These are phyloP conservation scores for Calephelis nemesis DNA, from an alignment of 1,140 invertebrate genomes.

Conservation along the genomic window DNA sequence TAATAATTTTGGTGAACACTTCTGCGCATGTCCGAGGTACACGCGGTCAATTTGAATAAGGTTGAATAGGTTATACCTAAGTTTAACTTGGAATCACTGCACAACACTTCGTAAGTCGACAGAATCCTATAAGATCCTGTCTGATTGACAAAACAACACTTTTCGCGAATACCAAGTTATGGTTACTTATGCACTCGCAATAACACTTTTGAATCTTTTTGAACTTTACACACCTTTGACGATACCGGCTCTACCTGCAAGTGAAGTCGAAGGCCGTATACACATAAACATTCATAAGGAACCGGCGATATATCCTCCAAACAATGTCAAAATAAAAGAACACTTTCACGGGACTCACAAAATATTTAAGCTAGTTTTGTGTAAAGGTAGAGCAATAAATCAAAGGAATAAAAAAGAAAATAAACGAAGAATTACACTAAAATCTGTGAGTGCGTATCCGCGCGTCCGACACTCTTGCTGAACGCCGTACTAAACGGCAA, in stretches of 20 bases:
- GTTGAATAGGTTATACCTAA: slow-evolving; percentile 68
- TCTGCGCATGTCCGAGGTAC: slow-evolving; percentile 72
- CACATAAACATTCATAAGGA: slow-evolving; percentile 72
- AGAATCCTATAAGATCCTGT: slow-evolving; percentile 58
- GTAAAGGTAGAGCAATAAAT: slow-evolving; percentile 56
- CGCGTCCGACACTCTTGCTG: slow-evolving; percentile 75
- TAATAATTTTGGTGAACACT: slow-evolving; percentile 59
- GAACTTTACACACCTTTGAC: slow-evolving; percentile 47
- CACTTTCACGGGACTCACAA: slow-evolving; percentile 51
- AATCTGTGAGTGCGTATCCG: slow-evolving; percentile 69
- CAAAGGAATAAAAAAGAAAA: slow-evolving; percentile 79
- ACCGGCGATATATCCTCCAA: slow-evolving; percentile 70
- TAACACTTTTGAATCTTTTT: slow-evolving; percentile 40
- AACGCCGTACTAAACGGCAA: slow-evolving; percentile 65
- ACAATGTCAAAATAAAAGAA: slow-evolving; percentile 71
- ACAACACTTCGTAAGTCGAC: slow-evolving; percentile 52
- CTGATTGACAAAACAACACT: slow-evolving; percentile 35
- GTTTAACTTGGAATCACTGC: slow-evolving; percentile 49
- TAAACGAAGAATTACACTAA: slow-evolving; percentile 75
- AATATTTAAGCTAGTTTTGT: not conserved
- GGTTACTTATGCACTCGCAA: slow-evolving; percentile 30
- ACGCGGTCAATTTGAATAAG: slow-evolving; percentile 69
- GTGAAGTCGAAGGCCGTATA: slow-evolving; percentile 62
- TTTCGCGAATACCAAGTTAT: slow-evolving; percentile 5
- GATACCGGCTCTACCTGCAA: slow-evolving; percentile 68